These are phyloP conservation scores for Sebastes glaucus DNA, from an alignment of 2,797 vertebrate genomes.

Conservation along the genomic window DNA sequence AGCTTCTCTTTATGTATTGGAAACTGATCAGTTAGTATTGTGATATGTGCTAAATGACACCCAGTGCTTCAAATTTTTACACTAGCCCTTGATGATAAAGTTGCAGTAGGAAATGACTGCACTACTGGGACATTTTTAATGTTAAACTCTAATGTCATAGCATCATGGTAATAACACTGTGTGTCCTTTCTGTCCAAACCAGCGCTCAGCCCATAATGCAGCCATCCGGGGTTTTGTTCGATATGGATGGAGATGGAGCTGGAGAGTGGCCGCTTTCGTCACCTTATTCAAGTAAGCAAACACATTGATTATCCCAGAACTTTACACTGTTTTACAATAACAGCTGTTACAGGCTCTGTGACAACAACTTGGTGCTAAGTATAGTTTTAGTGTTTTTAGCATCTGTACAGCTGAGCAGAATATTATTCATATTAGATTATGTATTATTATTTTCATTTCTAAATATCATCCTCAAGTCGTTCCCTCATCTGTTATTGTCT, in stretches of 20 bases:
- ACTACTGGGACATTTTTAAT: no score
- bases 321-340: no score
- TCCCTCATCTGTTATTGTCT: conserved; percentile 67
- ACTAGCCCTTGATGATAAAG: neutral
- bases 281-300: conserved; percentile 90
- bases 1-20: no score
- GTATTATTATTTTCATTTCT: neutral
- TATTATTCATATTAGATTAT: neutral
- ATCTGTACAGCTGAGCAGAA: neutral
- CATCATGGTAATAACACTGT: neutral
- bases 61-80: neutral
- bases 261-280: conserved; percentile 89
- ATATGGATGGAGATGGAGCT: conserved; percentile 96
- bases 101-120: neutral
- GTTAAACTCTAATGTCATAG: no score
- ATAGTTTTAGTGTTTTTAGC: neutral
- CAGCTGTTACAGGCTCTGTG: neutral
- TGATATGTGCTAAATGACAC: neutral
- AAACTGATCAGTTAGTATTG: neutral
- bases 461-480: neutral
- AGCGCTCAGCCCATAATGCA: conserved; percentile 91
- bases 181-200: neutral
- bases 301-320: neutral
- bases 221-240: conserved; percentile 90
- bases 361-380: neutral